Base-by-base conservation (phyloP, 2,888 invertebrate species). In the Notocelia uddmanniana region DNA sequence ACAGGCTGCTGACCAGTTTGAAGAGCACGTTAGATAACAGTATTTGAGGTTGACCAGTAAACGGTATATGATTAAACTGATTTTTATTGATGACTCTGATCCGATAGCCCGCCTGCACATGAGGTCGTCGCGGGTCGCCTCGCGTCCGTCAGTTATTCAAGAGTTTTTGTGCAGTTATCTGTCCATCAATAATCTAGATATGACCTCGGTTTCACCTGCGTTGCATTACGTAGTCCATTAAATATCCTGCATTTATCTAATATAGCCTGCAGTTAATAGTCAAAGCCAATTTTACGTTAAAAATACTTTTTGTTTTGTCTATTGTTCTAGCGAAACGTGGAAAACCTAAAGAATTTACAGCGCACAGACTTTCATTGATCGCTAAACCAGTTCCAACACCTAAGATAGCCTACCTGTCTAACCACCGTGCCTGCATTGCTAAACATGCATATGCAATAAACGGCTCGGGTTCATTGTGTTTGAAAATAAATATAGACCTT, bases 311-410 rank as follows among this genome's bases (percentile, higher is more conserved):
- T 45, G 19, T 0, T 21, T 19, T 19, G 37, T 34, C 21, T 15
- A 11, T 59, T 48, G 50, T 19, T 3, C 31, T 52, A 63, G 63
- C 31, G 45, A n/a, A 48, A 48, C 45, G 45, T 9, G 10, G 21
- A 34, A 37, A 62, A 50, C 26, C 50, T 31, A n/a, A 26, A 45
- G 55, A 19, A 45, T 69, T 54, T 34, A 11, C 62, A 57, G 21
- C 57, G 19, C 31, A 62, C 63, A 64, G 69, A 48, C 57, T 57
- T 67, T 57, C 31, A 34, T 50, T 58, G 21, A 70, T 37, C 81
- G 82, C 75, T 79, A 83, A 86, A 86, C 89, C 83, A 81, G 86
- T 88, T 87, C 79, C 77, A 83, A 75, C 79, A 79, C 79, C 71
- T 73, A 76, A 45, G 54, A 34, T 48, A n/a, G n/a, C n/a, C n/a